Percentiles rank a stretch among this genome's conserved stretches.
Conservation (phyloP, 2,797 vertebrate species). For the Intellagama lesueurii region DNA sequence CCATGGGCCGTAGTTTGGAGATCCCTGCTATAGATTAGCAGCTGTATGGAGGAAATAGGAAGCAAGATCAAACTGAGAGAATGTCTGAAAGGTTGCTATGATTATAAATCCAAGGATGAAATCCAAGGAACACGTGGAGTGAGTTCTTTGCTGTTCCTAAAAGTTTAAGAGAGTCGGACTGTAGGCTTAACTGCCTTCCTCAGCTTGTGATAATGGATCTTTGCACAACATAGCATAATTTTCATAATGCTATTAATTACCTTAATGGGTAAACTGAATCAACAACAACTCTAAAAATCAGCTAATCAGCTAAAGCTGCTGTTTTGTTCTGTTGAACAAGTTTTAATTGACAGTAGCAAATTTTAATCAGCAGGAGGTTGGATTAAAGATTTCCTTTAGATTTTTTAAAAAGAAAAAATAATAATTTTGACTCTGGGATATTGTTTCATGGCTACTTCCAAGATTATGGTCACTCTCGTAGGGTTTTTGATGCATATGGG, state of each 20-base stretch:
- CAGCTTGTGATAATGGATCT: background rate
- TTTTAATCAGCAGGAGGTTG: background rate
- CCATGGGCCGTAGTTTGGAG: too few relatives aligned
- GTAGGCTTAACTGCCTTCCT: background rate
- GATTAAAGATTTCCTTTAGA: background rate
- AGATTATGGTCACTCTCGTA: too few relatives aligned
- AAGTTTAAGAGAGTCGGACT: background rate
- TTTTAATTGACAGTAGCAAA: background rate
- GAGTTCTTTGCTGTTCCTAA: background rate
- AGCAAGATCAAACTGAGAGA: background rate
- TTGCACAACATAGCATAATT: background rate
- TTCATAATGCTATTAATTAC: background rate
- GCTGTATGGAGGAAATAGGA: background rate
- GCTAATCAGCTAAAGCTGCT: background rate
- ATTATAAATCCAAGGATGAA: background rate
- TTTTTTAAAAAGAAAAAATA: background rate
- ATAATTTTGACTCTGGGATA: too few relatives aligned
- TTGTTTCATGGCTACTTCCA: too few relatives aligned
- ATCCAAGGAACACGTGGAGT: background rate
- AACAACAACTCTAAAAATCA: background rate
- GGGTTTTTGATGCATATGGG: too few relatives aligned
- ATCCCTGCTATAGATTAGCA: too few relatives aligned
- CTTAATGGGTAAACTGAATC: background rate
- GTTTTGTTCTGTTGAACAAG: background rate
- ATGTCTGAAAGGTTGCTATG: background rate